phyloP scores from a whole-genome alignment of 2,797 vertebrate genomes.

The Tangara arthus region DNA sequence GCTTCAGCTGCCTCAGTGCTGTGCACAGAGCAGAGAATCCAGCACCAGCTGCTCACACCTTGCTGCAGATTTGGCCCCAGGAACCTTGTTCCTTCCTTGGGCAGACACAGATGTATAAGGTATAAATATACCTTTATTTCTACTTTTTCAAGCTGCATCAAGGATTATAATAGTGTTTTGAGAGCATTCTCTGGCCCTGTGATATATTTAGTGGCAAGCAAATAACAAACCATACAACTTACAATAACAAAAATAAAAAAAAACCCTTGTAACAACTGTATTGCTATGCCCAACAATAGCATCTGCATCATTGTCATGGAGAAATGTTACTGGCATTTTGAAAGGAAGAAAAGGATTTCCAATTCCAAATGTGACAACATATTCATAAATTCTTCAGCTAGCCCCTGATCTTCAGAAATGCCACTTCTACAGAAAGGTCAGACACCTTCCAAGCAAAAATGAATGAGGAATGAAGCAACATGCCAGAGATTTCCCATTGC shows the following conservation, averaged over 20 bases:
- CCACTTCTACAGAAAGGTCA: background rate
- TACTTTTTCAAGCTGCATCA: background rate
- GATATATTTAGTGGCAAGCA: background rate
- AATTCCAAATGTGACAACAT: background rate
- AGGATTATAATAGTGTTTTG: background rate
- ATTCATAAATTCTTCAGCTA: background rate
- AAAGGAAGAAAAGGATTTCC: background rate
- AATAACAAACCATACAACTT: background rate
- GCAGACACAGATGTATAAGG: background rate
- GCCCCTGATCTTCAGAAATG: background rate
- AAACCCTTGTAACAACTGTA: background rate
- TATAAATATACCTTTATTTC: background rate
- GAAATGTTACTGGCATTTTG: background rate
- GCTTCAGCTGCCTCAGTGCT: background rate
- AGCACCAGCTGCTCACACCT: background rate
- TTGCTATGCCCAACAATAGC: background rate
- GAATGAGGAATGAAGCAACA: background rate
- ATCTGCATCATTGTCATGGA: background rate
- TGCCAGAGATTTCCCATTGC: background rate
- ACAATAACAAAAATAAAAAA: background rate
- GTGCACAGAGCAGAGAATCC: background rate
- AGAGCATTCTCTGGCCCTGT: background rate
- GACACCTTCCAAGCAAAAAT: background rate
- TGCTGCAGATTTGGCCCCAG: background rate
- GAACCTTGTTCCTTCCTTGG: background rate